Conservation (phyloP, 2,113 vertebrate genomes). For the Cinclus cinclus region DNA sequence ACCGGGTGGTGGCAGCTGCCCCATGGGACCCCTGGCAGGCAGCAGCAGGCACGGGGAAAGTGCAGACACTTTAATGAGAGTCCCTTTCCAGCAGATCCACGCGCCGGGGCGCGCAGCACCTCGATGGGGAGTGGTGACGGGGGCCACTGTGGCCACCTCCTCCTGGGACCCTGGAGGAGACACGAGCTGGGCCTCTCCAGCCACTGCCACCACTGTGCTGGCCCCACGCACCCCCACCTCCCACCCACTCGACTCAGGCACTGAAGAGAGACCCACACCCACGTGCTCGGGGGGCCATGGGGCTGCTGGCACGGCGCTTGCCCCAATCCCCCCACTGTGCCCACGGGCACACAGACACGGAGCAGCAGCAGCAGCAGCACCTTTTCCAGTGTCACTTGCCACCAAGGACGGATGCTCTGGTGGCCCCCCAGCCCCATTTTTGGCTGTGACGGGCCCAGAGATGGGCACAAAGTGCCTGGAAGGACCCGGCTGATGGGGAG, state of each 20-base stretch:
- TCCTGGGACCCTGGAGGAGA: rapidly evolving
- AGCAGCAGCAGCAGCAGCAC: neutral
- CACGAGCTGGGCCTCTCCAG: rapidly evolving
- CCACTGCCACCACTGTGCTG: neutral
- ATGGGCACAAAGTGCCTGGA: neutral
- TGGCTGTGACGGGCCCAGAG: neutral
- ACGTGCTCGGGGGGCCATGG: neutral
- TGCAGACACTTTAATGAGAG: conserved; percentile 52
- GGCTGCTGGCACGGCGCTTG: neutral
- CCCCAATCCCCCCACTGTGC: rapidly evolving
- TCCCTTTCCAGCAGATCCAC: neutral
- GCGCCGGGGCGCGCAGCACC: neutral
- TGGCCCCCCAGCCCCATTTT: neutral
- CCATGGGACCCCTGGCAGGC: neutral
- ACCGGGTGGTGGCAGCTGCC: rapidly evolving
- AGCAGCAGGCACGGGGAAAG: neutral
- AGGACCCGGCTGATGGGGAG: rapidly evolving
- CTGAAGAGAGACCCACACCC: neutral
- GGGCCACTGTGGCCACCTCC: neutral
- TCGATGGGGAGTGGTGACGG: rapidly evolving
- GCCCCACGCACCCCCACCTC: neutral
- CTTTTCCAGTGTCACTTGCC: neutral
- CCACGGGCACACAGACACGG: neutral
- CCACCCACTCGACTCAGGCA: conserved; percentile 27
- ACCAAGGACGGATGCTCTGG: neutral